Evolutionary conservation across 2,888 invertebrate genomes (phyloP), one percentile per base, ranked within the genome.

Genomic region (Drosophila pseudotalamancana): DNA sequence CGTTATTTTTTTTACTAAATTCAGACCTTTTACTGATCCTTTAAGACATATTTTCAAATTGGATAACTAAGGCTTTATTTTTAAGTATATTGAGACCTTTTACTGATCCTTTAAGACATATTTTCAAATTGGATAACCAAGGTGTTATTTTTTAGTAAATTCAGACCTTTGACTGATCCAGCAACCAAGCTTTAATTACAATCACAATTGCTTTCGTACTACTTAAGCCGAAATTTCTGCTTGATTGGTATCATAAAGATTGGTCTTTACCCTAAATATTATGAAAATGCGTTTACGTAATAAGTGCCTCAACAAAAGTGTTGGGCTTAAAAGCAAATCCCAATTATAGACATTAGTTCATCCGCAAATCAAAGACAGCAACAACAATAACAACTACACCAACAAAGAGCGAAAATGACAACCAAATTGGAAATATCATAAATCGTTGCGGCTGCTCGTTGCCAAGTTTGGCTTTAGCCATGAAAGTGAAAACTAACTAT

Each of bases 331-430:
- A 50, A 25, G 21, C 55, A 56, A 60, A 48, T 61, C 45, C 49
- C 83, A 78, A 82, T 82, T 78, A 82, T 78, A 61, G 72, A 42
- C 76, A 82, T 79, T 79, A 79, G 77, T 76, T 72, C 66, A 76
- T 78, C 76, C 76, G 71, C 72, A 72, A 76, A 72, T 66, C 76
- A 69, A 76, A 54, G 39, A 9, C 31, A 57, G 39, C 55, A 49
- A 50, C 32, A 46, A 53, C n/a, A 19, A 27, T 18, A 51, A 39
- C 27, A 45, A 14, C 9, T 31, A 23, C 14, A 46, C n/a, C n/a
- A 21, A n/a, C 45, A 37, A 54, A 55, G 34, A 59, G 39, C 62
- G 31, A 62, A 67, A 50, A 57, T 51, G 50, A 69, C 68, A 76
- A 54, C 51, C 55, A 69, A 66, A 76, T 79, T 78, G 61, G 60